Evolutionary conservation across 2,888 invertebrate species (phyloP), one percentile per base, ranked within the genome.

Genomic region (Watsonalla cultraria): DNA sequence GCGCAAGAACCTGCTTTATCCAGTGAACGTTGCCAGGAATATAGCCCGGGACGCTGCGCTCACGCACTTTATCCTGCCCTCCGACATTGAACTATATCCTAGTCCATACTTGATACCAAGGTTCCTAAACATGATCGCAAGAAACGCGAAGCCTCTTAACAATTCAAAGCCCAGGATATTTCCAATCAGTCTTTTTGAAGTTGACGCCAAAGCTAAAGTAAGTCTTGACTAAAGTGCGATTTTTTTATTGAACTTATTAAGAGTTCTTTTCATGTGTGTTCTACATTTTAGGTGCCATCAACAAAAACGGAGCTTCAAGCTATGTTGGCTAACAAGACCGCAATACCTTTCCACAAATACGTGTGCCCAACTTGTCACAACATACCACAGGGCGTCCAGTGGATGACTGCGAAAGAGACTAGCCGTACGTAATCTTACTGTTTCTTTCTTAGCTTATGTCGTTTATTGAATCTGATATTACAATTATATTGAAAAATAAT

Each of bases 51-150:
- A 96, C 70, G 92, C 94, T 37, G 95, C 97, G 0, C 92, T 94
- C 47, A 97, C 97, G 0, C 94, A 96, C 78, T 97, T 93, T 79
- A 92, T 97, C 46, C 92, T 97, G 54, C 94, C 97, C 34, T 96
- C 96, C 52, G 97, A 98, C 79, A 96, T 97, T 70, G 97, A 98
- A 82, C 92, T 98, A 54, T 97, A 97, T 83, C 97, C 97, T 49
- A 96, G 95, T 86, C 95, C 96, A 7, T 93, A 95, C 67, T 84
- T 97, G 65, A 95, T 96, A 53, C 92, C 93, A 33, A 93, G 94
- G 77, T 97, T 98, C 86, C 91, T 97, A 64, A 94, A 95, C 71
- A 96, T 97, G 96, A 94, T 97, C 62, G 94, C 95, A 33, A 92
- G 93, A 67, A 94, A 95, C 68, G 92, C 90, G 59, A 92, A 93